Evolutionary conservation across 2,113 vertebrate genomes (phyloP).

Genomic region (Ameiurus melas): DNA sequence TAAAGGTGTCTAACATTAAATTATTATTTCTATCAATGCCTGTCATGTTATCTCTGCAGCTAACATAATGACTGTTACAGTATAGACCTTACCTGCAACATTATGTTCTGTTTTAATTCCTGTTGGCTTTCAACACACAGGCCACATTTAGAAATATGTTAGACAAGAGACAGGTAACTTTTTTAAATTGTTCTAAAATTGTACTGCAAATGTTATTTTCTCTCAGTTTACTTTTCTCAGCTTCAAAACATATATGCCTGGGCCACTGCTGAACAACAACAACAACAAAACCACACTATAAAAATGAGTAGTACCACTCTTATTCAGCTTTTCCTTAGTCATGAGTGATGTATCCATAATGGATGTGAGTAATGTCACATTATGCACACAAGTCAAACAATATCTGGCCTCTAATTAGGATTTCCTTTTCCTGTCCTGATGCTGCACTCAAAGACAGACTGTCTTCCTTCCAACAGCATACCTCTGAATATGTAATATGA

Average conservation of each 20-base stretch:
- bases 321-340: neutral
- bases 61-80: neutral
- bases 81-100: neutral
- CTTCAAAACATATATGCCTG: neutral
- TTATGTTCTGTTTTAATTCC: neutral
- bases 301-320: neutral
- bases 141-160: neutral
- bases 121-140: neutral
- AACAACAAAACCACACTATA: neutral
- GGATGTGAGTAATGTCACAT: neutral
- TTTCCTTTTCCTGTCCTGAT: neutral
- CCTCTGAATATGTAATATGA: neutral
- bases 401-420: neutral
- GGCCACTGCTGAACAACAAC: no score
- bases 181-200: neutral
- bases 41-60: neutral
- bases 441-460: neutral
- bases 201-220: neutral
- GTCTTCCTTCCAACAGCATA: neutral
- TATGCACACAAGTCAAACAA: neutral
- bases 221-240: neutral
- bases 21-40: neutral
- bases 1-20: neutral
- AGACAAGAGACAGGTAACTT: neutral
- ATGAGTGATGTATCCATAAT: neutral